Evolutionary conservation across 2,888 invertebrate genomes (phyloP).

Genomic region (Antitype chi): DNA sequence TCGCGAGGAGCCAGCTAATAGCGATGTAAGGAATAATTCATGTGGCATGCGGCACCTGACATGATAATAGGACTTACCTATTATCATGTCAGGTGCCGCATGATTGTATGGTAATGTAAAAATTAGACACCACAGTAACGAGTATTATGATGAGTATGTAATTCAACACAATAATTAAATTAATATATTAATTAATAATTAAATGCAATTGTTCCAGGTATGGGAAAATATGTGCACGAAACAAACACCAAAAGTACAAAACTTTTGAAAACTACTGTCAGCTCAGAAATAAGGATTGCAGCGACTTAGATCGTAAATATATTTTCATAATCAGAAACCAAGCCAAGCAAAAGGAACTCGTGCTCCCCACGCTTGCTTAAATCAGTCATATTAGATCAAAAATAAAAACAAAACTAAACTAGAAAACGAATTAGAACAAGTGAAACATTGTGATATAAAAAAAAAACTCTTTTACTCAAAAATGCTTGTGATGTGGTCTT

Average conservation of each 20-base stretch:
- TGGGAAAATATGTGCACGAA: conserved; percentile 70
- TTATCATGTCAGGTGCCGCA: not conserved
- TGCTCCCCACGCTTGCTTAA: too few species aligned
- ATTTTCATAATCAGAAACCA: not conserved
- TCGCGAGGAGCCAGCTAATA: not conserved
- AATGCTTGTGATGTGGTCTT: too few species aligned
- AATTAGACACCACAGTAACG: not conserved
- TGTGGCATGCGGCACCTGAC: too few species aligned
- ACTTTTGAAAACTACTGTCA: conserved; percentile 69
- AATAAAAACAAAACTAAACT: too few species aligned
- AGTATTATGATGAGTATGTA: not conserved
- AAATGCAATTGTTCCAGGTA: conserved; percentile 61
- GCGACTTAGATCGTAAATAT: conserved; percentile 51
- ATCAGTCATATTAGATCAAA: too few species aligned
- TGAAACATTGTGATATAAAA: too few species aligned
- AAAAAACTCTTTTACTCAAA: too few species aligned
- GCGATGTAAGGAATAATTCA: not conserved
- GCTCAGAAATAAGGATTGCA: conserved; percentile 65
- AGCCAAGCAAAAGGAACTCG: not conserved
- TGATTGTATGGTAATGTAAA: not conserved
- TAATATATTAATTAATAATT: too few species aligned
- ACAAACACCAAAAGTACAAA: conserved; percentile 34
- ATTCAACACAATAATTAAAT: not conserved
- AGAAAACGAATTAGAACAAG: too few species aligned
- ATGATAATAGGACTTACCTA: not conserved